phyloP scores from a whole-genome alignment of 2,888 invertebrate genomes.

The Coelinius sp. region DNA sequence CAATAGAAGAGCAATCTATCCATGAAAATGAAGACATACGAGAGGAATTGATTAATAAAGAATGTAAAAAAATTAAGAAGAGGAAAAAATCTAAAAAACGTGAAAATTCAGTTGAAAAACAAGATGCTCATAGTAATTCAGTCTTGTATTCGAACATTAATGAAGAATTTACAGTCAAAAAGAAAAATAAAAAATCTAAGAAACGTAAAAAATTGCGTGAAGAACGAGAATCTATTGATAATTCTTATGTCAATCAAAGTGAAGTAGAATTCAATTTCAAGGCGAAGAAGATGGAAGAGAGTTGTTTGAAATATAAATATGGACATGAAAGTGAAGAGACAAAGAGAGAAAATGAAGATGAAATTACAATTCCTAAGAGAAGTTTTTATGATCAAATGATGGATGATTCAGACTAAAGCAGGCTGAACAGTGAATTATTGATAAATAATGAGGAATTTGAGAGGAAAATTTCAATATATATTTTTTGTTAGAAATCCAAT shows the following conservation, averaged over 20 bases:
- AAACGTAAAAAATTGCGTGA: not conserved
- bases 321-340: not conserved
- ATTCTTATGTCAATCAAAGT: not conserved
- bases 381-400: constrained; percentile 3
- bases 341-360: not conserved
- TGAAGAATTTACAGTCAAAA: not conserved
- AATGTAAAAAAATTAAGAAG: not conserved
- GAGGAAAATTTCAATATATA: too few species aligned
- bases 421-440: not conserved
- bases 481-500: too few species aligned
- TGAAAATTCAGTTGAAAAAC: not conserved
- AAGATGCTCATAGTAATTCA: not conserved
- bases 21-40: not conserved
- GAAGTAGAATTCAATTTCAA: not conserved
- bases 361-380: not conserved
- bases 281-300: not conserved
- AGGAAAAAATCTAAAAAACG: not conserved
- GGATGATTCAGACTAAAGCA: not conserved
- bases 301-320: not conserved
- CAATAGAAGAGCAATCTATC: too few species aligned
- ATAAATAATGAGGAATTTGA: too few species aligned
- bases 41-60: not conserved
- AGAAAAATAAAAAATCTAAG: too few species aligned
- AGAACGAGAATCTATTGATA: not conserved
- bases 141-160: not conserved